Conservation (phyloP, 2,888 invertebrate species). For the Alloscopus bannaensis region DNA sequence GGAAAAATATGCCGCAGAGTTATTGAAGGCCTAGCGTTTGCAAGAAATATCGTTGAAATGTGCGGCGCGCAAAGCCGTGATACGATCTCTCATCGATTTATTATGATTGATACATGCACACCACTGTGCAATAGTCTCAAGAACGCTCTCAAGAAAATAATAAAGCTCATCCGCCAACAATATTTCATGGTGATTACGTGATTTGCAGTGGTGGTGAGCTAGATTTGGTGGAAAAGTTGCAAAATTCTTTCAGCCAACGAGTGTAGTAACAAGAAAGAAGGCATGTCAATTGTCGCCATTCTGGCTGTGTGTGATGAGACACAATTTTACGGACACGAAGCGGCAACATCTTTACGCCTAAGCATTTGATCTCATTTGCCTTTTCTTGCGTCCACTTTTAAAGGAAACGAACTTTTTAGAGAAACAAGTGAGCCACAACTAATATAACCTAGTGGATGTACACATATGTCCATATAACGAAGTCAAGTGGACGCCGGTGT, state of each 20-base stretch:
- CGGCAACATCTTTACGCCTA: constrained; percentile 26
- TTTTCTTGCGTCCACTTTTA: constrained; percentile 3
- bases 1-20: too few species aligned
- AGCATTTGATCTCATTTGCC: constrained; percentile 38
- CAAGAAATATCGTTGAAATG: too few species aligned
- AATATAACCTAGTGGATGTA: too few species aligned
- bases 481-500: too few species aligned
- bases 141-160: too few species aligned
- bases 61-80: too few species aligned
- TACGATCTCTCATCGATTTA: constrained; percentile 29
- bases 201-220: constrained; percentile 18
- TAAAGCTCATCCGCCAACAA: too few species aligned
- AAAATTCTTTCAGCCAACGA: neutral
- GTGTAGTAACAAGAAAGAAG: constrained; percentile 1
- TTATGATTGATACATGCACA: constrained; percentile 34
- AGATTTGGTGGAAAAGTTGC: constrained; percentile 24
- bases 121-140: neutral
- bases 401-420: neutral
- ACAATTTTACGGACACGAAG: constrained; percentile 29
- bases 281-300: constrained; percentile 33
- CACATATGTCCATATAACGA: too few species aligned
- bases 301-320: constrained; percentile 25
- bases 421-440: too few species aligned
- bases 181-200: too few species aligned
- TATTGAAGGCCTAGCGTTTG: too few species aligned